These are phyloP conservation scores for Poeciliopsis retropinna DNA, from an alignment of 2,113 vertebrate species.

Conservation along the genomic window DNA sequence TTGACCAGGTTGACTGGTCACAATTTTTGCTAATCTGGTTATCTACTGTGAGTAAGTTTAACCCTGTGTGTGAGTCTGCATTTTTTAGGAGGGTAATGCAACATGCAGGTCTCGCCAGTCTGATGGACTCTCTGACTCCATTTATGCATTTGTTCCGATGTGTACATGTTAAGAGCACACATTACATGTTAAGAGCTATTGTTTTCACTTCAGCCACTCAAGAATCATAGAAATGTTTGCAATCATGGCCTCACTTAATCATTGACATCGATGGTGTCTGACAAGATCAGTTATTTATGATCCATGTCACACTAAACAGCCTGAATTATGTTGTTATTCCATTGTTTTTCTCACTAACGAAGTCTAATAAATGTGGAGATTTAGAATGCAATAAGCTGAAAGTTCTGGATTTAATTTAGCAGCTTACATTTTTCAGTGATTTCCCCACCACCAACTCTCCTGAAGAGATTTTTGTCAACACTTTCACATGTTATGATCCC, in stretches of 20 bases:
- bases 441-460: not conserved
- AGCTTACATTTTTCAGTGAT: constrained; percentile 12
- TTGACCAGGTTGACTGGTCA: not conserved
- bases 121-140: constrained; percentile 54
- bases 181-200: not conserved
- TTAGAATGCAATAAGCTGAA: not conserved
- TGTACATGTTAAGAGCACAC: not conserved
- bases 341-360: not conserved
- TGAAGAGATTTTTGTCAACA: constrained; percentile 11
- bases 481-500: not conserved
- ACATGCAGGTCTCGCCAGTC: constrained; percentile 36
- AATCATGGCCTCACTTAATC: not conserved
- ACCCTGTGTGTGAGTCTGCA: constrained; percentile 8
- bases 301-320: not conserved
- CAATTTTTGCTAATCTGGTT: constrained; percentile 13
- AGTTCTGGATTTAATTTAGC: constrained; percentile 1
- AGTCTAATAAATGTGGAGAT: not conserved
- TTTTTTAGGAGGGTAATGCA: constrained; percentile 46
- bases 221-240: not conserved
- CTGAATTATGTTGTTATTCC: not conserved
- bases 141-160: constrained; percentile 24
- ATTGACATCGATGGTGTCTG: not conserved
- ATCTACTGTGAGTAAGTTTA: constrained; percentile 8
- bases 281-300: not conserved
- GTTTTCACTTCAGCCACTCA: not conserved